Conservation (phyloP, 2,113 vertebrate genomes). For the Charadrius vociferus region DNA sequence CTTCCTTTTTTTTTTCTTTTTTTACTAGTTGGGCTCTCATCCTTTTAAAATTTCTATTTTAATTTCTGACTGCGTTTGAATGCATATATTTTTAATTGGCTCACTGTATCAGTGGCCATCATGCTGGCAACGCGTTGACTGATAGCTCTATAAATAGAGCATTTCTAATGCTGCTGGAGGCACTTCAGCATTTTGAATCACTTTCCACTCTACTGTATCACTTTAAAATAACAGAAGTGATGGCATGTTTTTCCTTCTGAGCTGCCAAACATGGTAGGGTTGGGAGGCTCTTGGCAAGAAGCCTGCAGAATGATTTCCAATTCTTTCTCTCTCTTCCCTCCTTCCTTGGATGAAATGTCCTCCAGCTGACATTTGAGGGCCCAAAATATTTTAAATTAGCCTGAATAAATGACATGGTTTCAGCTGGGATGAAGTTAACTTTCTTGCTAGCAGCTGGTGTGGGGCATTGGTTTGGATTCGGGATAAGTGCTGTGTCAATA, state of each 20-base stretch:
- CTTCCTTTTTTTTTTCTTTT: not conserved
- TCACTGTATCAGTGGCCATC: not conserved
- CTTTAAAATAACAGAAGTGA: slow-evolving; percentile 6
- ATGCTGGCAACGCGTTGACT: not conserved
- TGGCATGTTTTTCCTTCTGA: not conserved
- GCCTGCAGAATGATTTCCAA: not conserved
- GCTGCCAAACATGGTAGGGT: not conserved
- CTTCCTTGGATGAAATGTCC: not conserved
- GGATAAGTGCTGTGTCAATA: not conserved
- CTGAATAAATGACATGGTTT: not conserved
- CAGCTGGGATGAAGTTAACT: not conserved
- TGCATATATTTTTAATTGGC: not conserved
- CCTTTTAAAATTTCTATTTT: not conserved
- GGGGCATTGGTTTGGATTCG: not conserved
- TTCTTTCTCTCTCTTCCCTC: not conserved
- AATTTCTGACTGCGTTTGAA: not conserved
- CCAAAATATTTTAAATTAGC: not conserved
- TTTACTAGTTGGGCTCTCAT: not conserved
- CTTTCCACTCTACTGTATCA: not conserved
- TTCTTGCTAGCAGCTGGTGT: not conserved
- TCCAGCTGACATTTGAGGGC: not conserved
- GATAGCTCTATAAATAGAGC: not conserved
- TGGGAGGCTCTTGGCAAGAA: not conserved
- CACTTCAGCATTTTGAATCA: not conserved
- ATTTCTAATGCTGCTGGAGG: not conserved